Evolutionary conservation across 2,888 invertebrate genomes (phyloP).

Genomic region (Megaustenia siamemsis): DNA sequence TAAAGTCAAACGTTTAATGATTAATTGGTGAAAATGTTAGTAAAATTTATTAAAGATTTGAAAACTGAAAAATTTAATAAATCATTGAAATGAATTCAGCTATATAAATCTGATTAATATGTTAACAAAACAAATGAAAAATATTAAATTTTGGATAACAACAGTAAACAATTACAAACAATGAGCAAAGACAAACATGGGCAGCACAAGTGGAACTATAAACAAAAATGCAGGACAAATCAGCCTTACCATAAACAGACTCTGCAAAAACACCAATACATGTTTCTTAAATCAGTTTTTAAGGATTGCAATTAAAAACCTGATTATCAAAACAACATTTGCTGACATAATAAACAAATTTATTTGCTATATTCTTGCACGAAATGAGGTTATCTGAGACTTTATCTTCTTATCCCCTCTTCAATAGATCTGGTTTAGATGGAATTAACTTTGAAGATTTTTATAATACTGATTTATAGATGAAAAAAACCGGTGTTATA

Average conservation of each 20-base stretch:
- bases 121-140: neutral
- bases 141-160: neutral
- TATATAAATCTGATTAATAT: neutral
- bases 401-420: too few species aligned
- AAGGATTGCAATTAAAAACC: too few species aligned
- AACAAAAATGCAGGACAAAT: slow-evolving; percentile 9
- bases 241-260: slow-evolving; percentile 57
- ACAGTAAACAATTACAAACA: neutral
- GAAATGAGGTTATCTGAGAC: too few species aligned
- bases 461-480: too few species aligned
- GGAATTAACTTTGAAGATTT: too few species aligned
- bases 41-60: neutral
- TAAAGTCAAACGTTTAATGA: neutral
- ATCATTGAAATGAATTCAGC: neutral
- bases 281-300: too few species aligned
- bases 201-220: slow-evolving; percentile 4
- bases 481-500: too few species aligned
- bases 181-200: slow-evolving; percentile 7
- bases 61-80: neutral
- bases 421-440: too few species aligned
- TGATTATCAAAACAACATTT: too few species aligned
- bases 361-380: too few species aligned
- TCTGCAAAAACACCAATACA: slow-evolving; percentile 48
- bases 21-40: neutral
- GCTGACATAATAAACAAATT: too few species aligned